A percentile compares a stretch with the other conserved stretches of the same genome.
phyloP scores from a whole-genome alignment of 2,797 vertebrate genomes.

The Pseudocheirus occidentalis region DNA sequence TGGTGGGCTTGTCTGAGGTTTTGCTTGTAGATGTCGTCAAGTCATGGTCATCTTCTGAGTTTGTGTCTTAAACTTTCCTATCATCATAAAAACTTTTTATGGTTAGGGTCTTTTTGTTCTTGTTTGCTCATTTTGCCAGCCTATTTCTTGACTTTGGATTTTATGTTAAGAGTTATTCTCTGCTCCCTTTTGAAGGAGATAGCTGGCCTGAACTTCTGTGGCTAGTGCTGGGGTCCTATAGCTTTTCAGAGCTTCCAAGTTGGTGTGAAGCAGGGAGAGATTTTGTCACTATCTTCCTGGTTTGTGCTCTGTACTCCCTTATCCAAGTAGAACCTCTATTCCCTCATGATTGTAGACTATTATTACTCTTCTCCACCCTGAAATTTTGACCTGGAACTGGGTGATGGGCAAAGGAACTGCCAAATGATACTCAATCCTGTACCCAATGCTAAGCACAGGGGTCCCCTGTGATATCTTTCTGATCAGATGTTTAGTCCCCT shows the following conservation, averaged over 20 bases:
- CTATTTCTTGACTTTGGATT: background rate
- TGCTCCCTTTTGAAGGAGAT: background rate
- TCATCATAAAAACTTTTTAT: background rate
- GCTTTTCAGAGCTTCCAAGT: background rate
- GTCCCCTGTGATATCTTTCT: background rate
- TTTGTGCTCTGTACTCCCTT: background rate
- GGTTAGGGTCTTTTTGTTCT: background rate
- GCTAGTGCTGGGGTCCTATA: background rate
- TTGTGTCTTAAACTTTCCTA: background rate
- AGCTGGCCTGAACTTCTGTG: background rate
- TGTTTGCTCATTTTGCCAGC: background rate
- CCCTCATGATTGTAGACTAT: background rate
- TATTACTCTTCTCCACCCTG: background rate
- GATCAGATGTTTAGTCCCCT: background rate
- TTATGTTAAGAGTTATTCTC: background rate
- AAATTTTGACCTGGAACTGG: background rate
- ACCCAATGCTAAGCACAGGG: background rate
- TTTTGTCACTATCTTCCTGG: background rate
- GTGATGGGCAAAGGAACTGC: background rate
- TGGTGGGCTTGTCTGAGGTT: background rate
- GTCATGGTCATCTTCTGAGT: background rate
- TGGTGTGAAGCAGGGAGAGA: background rate
- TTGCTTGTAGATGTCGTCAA: background rate
- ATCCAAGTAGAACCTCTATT: background rate
- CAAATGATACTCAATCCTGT: background rate